Percentiles rank a stretch among this genome's conserved stretches.
These are phyloP conservation scores for Halictus ligatus DNA, from an alignment of 2,888 invertebrate species.

Conservation along the genomic window DNA sequence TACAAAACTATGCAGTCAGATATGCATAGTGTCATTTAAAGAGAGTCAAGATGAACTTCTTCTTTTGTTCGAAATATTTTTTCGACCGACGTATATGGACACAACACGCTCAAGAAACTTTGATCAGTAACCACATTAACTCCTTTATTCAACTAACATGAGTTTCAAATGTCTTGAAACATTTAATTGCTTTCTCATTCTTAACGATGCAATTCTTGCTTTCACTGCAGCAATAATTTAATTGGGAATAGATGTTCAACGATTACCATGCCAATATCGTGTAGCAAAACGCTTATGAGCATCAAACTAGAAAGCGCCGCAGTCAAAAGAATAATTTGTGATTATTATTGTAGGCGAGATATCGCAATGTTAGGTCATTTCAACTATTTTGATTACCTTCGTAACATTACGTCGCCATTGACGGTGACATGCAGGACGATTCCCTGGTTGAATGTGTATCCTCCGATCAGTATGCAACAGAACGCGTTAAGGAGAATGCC, in stretches of 20 bases:
- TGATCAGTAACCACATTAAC: not conserved
- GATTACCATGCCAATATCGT: not conserved
- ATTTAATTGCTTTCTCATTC: not conserved
- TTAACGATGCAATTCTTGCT: not conserved
- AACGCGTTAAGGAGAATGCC: constrained; percentile 91
- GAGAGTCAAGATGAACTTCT: no score
- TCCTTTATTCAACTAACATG: not conserved
- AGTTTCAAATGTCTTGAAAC: not conserved
- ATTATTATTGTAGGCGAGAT: not conserved
- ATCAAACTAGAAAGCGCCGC: not conserved
- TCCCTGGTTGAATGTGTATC: constrained; percentile 90
- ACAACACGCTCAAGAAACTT: no score
- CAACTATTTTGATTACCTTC: constrained; percentile 71
- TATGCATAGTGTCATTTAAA: no score
- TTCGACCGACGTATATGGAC: no score
- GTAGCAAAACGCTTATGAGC: not conserved
- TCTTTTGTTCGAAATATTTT: no score
- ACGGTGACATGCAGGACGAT: constrained; percentile 88
- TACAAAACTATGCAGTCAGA: no score
- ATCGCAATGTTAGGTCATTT: not conserved
- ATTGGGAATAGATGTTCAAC: not conserved
- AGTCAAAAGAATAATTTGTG: not conserved
- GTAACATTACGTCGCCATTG: constrained; percentile 87
- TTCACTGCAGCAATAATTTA: not conserved
- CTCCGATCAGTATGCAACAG: constrained; percentile 93